Base-by-base conservation (phyloP, 1,140 invertebrate species). In the Drosophila pectinifera region DNA sequence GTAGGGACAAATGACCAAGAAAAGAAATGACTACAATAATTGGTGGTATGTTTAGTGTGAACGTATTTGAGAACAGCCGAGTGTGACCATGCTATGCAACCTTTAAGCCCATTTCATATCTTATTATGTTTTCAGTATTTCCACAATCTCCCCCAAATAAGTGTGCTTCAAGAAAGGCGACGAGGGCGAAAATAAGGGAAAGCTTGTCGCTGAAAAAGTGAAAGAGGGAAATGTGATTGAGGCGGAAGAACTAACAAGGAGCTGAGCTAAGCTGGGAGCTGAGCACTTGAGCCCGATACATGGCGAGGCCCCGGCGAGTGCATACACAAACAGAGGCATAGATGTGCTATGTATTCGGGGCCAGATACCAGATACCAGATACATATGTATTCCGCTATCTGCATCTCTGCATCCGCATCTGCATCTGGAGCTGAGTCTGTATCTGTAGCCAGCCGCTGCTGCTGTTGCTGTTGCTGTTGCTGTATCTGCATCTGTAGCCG, bases 141-240 rank as follows among this genome's bases (percentile, higher is more conserved):
- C 10, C 5, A n/a, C 8, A 31, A 58, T 5, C 8, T n/a, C 16
- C 10, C 41, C 41, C 57, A 24, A 63, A 65, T 67, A 39, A 48
- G 59, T 64, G 26, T 64, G 31, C 59, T 65, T 24, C 28, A 28
- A 64, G 62, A 48, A 22, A 6, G 24, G 16, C 20, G 6, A 51
- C 20, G 6, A 51, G 14, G 7, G 28, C 16, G 48, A 51, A 69
- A 69, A 55, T 56, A 24, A 46, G 67, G 46, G 48, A 70, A 70
- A 69, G 64, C 64, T 68, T 45, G 63, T 43, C 48, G 48, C 39
- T 42, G 31, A 53, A 70, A 69, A 70, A 70, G 67, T 70, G 67
- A 70, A 70, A 70, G 65, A 70, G 46, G 67, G 67, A 70, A 70
- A 69, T 70, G 48, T 39, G 41, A 70, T 70, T 70, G 48, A 31